Percentiles rank a stretch among this genome's conserved stretches.
These are phyloP conservation scores for Leptinotarsa lineolata DNA, from an alignment of 1,140 invertebrate species.

Conservation along the genomic window DNA sequence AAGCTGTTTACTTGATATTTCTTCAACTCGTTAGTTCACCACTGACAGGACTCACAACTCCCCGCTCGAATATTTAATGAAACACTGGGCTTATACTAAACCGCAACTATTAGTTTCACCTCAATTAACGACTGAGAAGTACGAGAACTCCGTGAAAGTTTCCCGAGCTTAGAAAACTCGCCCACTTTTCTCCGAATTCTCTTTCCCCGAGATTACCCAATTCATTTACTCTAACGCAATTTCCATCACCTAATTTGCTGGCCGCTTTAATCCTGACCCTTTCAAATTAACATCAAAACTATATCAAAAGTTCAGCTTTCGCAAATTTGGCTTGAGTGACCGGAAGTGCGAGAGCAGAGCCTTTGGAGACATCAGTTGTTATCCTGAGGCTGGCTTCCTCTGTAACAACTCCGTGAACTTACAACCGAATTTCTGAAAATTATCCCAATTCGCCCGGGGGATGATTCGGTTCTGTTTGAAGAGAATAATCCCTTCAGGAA, in stretches of 20 bases:
- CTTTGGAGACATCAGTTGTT: slow-evolving; percentile 1
- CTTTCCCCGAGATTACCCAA: background rate
- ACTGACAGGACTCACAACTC: too few relatives aligned
- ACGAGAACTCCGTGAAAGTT: too few relatives aligned
- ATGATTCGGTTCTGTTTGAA: background rate
- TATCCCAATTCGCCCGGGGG: background rate
- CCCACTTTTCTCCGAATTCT: background rate
- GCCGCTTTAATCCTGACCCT: slow-evolving; percentile 19
- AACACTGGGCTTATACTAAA: too few relatives aligned
- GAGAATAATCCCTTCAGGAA: background rate
- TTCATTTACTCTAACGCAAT: slow-evolving; percentile 18
- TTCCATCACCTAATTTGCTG: slow-evolving; percentile 23
- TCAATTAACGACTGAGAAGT: too few relatives aligned
- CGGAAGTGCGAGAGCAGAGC: slow-evolving; percentile 17
- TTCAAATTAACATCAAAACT: slow-evolving; percentile 27
- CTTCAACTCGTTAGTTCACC: too few relatives aligned
- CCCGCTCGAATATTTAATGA: too few relatives aligned
- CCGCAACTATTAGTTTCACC: too few relatives aligned
- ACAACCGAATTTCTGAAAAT: background rate
- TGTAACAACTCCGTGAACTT: slow-evolving; percentile 2
- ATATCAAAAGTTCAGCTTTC: slow-evolving; percentile 22
- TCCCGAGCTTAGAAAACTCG: too few relatives aligned
- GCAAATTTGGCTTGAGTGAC: slow-evolving; percentile 21
- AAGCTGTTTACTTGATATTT: too few relatives aligned
- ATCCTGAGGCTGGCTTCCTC: background rate